Conservation (phyloP, 1,140 invertebrate genomes). For the Ruditapes philippinarum region DNA sequence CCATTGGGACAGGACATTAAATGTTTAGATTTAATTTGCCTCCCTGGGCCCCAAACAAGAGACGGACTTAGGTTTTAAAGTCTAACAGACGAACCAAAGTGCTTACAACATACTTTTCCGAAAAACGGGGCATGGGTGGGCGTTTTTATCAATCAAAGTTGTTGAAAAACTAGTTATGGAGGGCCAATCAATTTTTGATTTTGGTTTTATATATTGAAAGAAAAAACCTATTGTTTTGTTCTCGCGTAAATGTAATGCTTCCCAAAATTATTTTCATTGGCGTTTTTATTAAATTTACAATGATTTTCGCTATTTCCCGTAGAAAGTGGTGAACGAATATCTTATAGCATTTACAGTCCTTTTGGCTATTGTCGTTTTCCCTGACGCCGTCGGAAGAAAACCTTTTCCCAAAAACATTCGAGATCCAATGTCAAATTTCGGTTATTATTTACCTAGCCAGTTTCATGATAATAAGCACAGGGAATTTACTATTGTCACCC, state of each 20-base stretch:
- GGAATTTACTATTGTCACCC: slow-evolving; percentile 33
- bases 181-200: not conserved
- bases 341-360: slow-evolving; percentile 53
- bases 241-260: slow-evolving; percentile 88
- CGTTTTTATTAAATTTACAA: slow-evolving; percentile 87
- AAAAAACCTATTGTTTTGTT: slow-evolving; percentile 84
- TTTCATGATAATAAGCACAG: not conserved
- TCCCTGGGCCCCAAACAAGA: not conserved
- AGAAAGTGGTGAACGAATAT: slow-evolving; percentile 60
- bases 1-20: slow-evolving; percentile 43
- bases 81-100: not conserved
- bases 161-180: not conserved
- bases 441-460: not conserved
- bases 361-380: slow-evolving; percentile 54
- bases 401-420: slow-evolving; percentile 60
- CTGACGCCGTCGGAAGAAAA: slow-evolving; percentile 29
- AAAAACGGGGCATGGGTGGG: slow-evolving; percentile 89
- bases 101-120: slow-evolving; percentile 86
- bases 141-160: not conserved
- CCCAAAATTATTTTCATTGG: slow-evolving; percentile 89
- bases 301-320: slow-evolving; percentile 87
- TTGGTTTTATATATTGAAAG: slow-evolving; percentile 21
- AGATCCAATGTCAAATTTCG: slow-evolving; percentile 13
- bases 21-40: not conserved
- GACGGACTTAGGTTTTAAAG: not conserved